Percentiles rank a stretch among this genome's conserved stretches.
These are phyloP conservation scores for Cordilura impudica DNA, from an alignment of 2,888 invertebrate genomes.

Conservation along the genomic window DNA sequence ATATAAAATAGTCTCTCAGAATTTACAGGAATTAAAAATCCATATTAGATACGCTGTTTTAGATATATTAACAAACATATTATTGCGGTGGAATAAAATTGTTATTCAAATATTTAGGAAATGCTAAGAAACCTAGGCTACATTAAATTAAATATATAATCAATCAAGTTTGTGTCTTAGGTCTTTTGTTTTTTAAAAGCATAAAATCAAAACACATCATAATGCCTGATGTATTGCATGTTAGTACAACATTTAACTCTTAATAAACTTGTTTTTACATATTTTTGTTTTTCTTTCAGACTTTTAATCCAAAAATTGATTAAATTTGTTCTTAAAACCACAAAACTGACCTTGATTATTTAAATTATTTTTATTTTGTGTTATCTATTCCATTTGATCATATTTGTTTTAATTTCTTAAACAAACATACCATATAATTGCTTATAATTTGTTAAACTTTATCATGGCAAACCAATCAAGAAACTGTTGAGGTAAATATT, in stretches of 20 bases:
- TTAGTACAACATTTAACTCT: slow-evolving; percentile 24
- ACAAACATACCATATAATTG: slow-evolving; percentile 51
- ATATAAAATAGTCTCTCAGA: too few relatives aligned
- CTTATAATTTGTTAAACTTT: slow-evolving; percentile 53
- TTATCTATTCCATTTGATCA: slow-evolving; percentile 51
- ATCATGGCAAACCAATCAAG: slow-evolving; percentile 46
- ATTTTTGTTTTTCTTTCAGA: neutral
- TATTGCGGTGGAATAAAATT: too few relatives aligned
- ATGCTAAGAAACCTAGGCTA: too few relatives aligned
- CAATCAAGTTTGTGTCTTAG: slow-evolving; percentile 22
- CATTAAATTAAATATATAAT: too few relatives aligned
- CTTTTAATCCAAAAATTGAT: slow-evolving; percentile 46
- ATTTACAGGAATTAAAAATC: too few relatives aligned
- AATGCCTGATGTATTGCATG: neutral
- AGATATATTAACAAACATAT: too few relatives aligned
- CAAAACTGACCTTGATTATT: slow-evolving; percentile 47
- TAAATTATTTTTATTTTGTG: slow-evolving; percentile 24
- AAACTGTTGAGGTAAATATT: neutral
- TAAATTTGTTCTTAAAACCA: slow-evolving; percentile 25
- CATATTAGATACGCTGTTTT: too few relatives aligned
- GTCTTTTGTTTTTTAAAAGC: slow-evolving; percentile 14
- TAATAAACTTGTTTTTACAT: slow-evolving; percentile 15
- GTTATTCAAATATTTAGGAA: too few relatives aligned
- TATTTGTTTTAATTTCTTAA: slow-evolving; percentile 49
- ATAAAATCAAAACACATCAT: neutral